These are phyloP conservation scores for Cladorhizidae sp. DNA, from an alignment of 37 sponge, comb jelly and placozoan species.

Conservation along the genomic window DNA sequence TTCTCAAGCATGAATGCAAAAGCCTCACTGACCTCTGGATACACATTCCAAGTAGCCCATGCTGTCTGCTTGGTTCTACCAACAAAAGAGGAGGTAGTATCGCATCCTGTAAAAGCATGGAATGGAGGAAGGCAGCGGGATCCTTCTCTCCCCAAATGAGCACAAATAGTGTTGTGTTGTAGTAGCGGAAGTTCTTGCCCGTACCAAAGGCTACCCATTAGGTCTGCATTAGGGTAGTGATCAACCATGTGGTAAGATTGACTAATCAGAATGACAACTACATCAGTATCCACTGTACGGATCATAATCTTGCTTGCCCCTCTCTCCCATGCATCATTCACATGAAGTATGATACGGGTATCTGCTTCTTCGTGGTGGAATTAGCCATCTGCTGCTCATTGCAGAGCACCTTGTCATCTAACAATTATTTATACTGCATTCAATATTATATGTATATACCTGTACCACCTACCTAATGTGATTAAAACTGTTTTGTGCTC, in stretches of 20 bases:
- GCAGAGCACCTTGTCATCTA: slow-evolving; percentile 16
- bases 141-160: slow-evolving; percentile 12
- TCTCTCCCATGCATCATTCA: slow-evolving; percentile 21
- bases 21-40: too few species aligned
- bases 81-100: slow-evolving; percentile 26
- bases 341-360: slow-evolving; percentile 23
- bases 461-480: slow-evolving; percentile 23
- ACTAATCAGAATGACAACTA: too few species aligned
- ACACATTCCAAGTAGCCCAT: too few species aligned
- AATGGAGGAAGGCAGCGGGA: too few species aligned
- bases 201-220: too few species aligned
- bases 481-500: slow-evolving; percentile 26
- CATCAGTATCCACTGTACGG: slow-evolving; percentile 12
- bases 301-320: slow-evolving; percentile 20
- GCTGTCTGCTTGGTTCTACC: slow-evolving; percentile 44
- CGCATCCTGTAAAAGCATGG: too few species aligned
- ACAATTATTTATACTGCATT: too few species aligned
- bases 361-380: too few species aligned
- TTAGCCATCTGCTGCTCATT: not conserved
- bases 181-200: too few species aligned
- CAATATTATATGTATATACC: not conserved
- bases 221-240: too few species aligned
- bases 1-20: too few species aligned
- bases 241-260: too few species aligned
- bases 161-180: slow-evolving; percentile 29